Evolutionary conservation across 2,113 vertebrate species (phyloP).

Genomic region (Pimephales promelas): DNA sequence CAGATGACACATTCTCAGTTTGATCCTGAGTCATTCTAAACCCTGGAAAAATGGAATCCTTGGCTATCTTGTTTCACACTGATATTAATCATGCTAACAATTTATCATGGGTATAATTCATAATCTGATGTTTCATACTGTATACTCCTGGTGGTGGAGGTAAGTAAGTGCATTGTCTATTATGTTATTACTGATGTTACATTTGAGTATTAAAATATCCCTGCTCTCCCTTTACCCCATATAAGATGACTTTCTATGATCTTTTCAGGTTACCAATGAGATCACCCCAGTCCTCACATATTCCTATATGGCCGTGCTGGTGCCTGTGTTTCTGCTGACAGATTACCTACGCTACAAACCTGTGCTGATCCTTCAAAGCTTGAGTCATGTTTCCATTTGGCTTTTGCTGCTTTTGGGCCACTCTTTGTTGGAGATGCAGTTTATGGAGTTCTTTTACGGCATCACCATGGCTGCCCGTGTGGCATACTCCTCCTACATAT

Average conservation of each 20-base stretch:
- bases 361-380: constrained; percentile 86
- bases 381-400: constrained; percentile 90
- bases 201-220: background rate
- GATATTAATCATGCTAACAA: background rate
- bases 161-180: background rate
- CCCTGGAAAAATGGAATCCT: background rate
- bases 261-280: constrained; percentile 87
- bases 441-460: constrained; percentile 95
- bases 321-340: constrained; percentile 91
- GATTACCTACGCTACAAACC: constrained; percentile 93
- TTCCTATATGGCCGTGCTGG: constrained; percentile 89
- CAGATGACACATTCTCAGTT: background rate
- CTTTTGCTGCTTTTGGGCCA: constrained; percentile 81
- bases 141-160: background rate
- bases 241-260: background rate
- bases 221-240: background rate
- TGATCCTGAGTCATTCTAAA: background rate
- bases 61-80: background rate
- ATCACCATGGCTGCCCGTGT: constrained; percentile 92
- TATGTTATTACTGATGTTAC: background rate
- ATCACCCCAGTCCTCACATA: constrained; percentile 90
- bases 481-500: constrained; percentile 97
- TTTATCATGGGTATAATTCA: background rate
- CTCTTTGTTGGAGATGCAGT: constrained; percentile 84
- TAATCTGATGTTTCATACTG: background rate